Evolutionary conservation across 2,113 vertebrate genomes (phyloP).

Genomic region (Entomyzon cyanotis): DNA sequence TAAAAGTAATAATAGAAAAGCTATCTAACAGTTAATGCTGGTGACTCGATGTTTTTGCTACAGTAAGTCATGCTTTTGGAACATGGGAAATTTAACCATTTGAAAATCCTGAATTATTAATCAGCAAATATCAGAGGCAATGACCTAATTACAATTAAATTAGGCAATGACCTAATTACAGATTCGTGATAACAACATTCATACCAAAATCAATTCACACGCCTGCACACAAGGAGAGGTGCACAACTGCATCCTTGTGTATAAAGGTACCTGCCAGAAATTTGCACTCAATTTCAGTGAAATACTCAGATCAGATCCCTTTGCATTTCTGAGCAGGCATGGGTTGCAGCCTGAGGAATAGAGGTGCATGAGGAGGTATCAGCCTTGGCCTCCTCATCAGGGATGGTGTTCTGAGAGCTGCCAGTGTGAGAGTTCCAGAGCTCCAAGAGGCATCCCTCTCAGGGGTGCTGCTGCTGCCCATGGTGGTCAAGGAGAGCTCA

Average conservation of each 20-base stretch:
- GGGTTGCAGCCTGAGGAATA: fast-evolving
- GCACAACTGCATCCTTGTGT: no score
- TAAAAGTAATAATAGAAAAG: neutral
- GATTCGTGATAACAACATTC: neutral
- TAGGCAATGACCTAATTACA: neutral
- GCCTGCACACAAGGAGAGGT: neutral
- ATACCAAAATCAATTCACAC: neutral
- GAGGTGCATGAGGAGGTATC: no score
- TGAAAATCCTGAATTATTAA: neutral
- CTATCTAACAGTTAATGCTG: neutral
- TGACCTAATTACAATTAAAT: neutral
- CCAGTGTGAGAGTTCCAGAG: fast-evolving
- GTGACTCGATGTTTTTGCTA: neutral
- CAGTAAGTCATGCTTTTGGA: neutral
- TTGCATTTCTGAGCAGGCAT: neutral
- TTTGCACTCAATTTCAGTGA: neutral
- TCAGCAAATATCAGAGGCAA: neutral
- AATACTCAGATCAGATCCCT: neutral
- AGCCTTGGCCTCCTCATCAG: no score
- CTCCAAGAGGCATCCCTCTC: neutral
- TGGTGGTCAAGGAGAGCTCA: neutral
- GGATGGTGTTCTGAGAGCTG: no score
- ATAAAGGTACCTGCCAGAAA: neutral
- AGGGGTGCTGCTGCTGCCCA: neutral
- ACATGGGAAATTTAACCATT: neutral